phyloP scores from a whole-genome alignment of 1,140 invertebrate genomes.

The Calephelis nemesis region DNA sequence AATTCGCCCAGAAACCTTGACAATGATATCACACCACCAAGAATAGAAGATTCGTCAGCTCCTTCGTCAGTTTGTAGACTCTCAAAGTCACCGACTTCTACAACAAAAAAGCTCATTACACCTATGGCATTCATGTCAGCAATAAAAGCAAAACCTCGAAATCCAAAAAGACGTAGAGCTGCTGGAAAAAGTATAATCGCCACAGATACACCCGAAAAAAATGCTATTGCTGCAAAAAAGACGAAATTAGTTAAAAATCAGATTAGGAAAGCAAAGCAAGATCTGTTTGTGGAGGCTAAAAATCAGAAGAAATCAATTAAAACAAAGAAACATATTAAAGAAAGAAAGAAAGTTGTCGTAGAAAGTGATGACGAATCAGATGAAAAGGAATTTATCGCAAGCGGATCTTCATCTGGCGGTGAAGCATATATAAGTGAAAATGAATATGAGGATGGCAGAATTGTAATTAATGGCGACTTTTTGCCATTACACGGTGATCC shows the following conservation, averaged over 20 bases:
- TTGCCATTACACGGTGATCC: slow-evolving; percentile 1
- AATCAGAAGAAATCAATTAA: neutral
- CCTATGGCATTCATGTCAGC: neutral
- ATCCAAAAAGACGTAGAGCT: slow-evolving; percentile 17
- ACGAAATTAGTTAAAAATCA: neutral
- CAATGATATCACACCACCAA: too few relatives aligned
- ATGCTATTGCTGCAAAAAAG: slow-evolving; percentile 6
- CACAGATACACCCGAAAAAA: slow-evolving; percentile 19
- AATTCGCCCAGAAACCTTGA: too few relatives aligned
- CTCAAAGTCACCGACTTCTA: too few relatives aligned
- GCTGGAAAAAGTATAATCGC: slow-evolving; percentile 16
- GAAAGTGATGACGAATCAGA: neutral
- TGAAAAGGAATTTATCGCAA: neutral
- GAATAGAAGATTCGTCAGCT: too few relatives aligned
- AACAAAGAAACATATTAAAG: slow-evolving; percentile 3
- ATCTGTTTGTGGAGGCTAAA: neutral
- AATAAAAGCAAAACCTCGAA: slow-evolving; percentile 13
- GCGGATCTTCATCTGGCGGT: slow-evolving; percentile 20
- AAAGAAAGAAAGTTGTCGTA: neutral
- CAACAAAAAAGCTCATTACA: neutral
- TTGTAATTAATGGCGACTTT: slow-evolving; percentile 11
- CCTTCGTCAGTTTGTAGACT: too few relatives aligned
- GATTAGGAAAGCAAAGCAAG: slow-evolving; percentile 5
- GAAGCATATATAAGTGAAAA: slow-evolving; percentile 19
- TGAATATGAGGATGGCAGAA: neutral